Percentiles rank a stretch among this genome's conserved stretches.
Conservation (phyloP, 1,140 invertebrate genomes). For the Bradynema listronoti region DNA sequence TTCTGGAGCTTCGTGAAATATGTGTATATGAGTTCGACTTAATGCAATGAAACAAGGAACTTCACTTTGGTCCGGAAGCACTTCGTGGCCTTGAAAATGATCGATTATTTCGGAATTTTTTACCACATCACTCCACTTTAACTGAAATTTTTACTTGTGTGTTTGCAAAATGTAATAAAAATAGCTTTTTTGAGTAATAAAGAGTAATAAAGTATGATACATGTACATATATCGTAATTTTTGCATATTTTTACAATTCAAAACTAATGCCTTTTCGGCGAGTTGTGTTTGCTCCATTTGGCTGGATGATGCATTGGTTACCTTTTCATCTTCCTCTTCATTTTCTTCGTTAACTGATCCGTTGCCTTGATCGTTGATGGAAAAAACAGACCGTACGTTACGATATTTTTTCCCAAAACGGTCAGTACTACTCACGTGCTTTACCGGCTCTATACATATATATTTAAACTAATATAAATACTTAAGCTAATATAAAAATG, state of each 20-base stretch:
- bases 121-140: conserved; percentile 45
- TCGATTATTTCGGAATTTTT: conserved; percentile 35
- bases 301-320: no score
- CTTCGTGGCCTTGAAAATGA: conserved; percentile 39
- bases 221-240: no score
- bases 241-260: no score
- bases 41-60: conserved; percentile 37
- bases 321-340: neutral
- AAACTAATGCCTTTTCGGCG: no score
- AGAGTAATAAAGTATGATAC: no score
- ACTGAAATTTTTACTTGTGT: conserved; percentile 13
- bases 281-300: no score
- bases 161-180: no score
- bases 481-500: neutral
- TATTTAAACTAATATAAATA: conserved; percentile 29
- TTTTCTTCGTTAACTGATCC: neutral
- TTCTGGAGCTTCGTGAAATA: conserved; percentile 31
- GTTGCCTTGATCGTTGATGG: no score
- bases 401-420: conserved; percentile 30
- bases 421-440: conserved; percentile 29
- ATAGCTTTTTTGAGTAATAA: no score
- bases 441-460: conserved; percentile 59
- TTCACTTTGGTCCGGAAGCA: conserved; percentile 21
- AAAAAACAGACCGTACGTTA: conserved; percentile 27
- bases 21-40: conserved; percentile 38